A percentile compares a stretch with the other conserved stretches of the same genome.
Conservation (phyloP, 2,113 vertebrate species). For the Anas platyrhynchos region DNA sequence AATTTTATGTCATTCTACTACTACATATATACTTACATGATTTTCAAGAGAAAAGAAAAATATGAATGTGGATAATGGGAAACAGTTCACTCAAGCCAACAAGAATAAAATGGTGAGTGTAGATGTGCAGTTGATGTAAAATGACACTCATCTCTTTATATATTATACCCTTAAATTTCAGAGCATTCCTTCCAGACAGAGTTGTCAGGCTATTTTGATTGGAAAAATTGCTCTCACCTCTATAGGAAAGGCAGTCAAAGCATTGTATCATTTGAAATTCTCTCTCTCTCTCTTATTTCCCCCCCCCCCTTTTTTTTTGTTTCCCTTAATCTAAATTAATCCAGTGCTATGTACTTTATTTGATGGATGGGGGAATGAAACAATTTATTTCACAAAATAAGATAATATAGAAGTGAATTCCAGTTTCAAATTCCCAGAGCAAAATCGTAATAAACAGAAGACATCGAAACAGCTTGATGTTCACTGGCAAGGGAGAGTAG, state of each 20-base stretch:
- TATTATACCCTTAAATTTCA: neutral
- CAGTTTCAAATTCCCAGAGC: conserved; percentile 13
- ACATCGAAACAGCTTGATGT: neutral
- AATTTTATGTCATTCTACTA: neutral
- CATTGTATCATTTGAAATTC: neutral
- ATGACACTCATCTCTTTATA: neutral
- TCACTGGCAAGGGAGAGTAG: neutral
- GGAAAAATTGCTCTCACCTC: neutral
- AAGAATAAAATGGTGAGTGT: neutral
- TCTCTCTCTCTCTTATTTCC: neutral
- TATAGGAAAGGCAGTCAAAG: neutral
- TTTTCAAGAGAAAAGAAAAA: neutral
- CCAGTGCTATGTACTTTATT: neutral
- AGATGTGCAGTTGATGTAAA: neutral
- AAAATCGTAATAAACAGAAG: conserved; percentile 9
- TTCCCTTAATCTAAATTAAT: conserved; percentile 57
- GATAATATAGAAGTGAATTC: conserved; percentile 50
- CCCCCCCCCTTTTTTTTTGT: neutral
- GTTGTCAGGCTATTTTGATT: neutral
- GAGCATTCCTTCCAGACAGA: neutral
- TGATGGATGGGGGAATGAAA: conserved; percentile 4
- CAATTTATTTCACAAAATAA: conserved; percentile 44
- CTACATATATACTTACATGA: neutral
- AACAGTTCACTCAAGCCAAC: neutral
- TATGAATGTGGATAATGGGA: neutral